Evolutionary conservation across 2,797 vertebrate genomes (phyloP).

Genomic region (Podarcis lilfordi): DNA sequence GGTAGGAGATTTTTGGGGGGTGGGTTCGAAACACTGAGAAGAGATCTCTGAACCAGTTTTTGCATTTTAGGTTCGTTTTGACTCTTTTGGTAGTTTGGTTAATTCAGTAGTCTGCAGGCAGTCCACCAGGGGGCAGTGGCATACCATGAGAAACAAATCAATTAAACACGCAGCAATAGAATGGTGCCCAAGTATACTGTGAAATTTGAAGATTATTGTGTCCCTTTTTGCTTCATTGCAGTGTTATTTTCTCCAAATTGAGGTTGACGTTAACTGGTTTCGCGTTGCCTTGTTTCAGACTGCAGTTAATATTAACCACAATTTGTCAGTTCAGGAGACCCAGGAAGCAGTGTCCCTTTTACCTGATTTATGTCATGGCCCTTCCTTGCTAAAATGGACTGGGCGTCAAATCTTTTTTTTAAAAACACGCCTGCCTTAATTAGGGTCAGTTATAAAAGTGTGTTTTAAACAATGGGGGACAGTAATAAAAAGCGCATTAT

Average conservation of each 20-base stretch:
- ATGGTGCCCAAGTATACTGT: neutral
- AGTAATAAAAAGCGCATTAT: too few relatives aligned
- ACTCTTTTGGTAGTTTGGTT: neutral
- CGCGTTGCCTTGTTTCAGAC: too few relatives aligned
- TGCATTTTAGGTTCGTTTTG: neutral
- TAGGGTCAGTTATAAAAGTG: neutral
- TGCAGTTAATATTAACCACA: too few relatives aligned
- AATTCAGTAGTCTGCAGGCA: neutral
- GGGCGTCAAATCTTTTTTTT: neutral
- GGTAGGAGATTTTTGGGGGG: too few relatives aligned
- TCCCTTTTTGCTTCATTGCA: too few relatives aligned
- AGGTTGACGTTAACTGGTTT: too few relatives aligned
- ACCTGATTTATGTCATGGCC: accelerated
- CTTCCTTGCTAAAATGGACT: neutral
- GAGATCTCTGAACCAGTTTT: neutral
- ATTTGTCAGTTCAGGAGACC: too few relatives aligned
- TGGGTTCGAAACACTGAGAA: neutral
- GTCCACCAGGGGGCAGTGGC: too few relatives aligned
- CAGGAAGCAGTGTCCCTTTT: neutral
- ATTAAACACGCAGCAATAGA: neutral
- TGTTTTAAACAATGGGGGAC: too few relatives aligned
- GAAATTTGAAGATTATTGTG: too few relatives aligned
- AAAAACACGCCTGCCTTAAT: neutral
- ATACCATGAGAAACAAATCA: neutral
- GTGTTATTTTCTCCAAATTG: too few relatives aligned